Conservation (phyloP, 2,113 vertebrate species). For the Rhinolophus sinicus region DNA sequence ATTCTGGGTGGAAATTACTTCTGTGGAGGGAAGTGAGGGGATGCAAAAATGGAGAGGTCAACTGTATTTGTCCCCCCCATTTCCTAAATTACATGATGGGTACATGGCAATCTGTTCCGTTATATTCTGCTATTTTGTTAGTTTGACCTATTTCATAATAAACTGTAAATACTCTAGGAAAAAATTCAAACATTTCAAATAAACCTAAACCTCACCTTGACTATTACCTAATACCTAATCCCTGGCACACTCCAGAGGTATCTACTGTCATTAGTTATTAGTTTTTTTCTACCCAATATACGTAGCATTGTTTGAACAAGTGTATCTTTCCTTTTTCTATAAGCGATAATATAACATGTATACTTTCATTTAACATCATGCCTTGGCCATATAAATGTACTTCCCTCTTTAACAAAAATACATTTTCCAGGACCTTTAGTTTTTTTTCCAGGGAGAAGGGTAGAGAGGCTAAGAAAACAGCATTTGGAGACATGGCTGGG, state of each 20-base stretch:
- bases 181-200: neutral
- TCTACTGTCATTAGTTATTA: neutral
- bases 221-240: neutral
- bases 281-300: neutral
- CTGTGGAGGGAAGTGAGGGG: neutral
- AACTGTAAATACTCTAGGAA: neutral
- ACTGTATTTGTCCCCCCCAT: neutral
- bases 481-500: neutral
- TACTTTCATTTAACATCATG: neutral
- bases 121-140: neutral
- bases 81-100: neutral
- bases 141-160: neutral
- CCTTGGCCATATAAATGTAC: neutral
- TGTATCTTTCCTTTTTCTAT: neutral
- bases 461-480: neutral
- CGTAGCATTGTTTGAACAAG: neutral
- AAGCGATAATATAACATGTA: neutral
- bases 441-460: neutral
- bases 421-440: neutral
- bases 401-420: neutral
- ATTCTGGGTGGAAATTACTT: neutral
- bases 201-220: neutral
- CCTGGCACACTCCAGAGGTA: neutral
- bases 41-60: neutral
- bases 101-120: neutral